Conservation (phyloP, 2,888 invertebrate genomes). For the Colletes collaris region DNA sequence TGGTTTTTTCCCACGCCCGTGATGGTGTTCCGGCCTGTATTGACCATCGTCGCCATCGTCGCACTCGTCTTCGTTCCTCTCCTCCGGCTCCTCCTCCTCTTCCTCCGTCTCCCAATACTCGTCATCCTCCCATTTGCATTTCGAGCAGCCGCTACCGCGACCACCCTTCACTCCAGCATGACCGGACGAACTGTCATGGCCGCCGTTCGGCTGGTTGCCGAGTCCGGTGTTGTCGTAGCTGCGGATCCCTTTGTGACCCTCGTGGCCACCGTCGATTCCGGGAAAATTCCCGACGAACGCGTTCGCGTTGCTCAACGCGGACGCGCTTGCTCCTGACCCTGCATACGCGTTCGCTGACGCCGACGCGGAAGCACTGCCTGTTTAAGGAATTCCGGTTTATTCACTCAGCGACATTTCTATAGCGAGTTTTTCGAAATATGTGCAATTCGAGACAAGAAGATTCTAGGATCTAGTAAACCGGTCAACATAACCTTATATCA, state of each 20-base stretch:
- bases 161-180: constrained; percentile 10
- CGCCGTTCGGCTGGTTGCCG: constrained; percentile 9
- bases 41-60: constrained; percentile 58
- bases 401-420: too few relatives aligned
- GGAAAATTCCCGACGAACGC: constrained; percentile 15
- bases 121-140: constrained; percentile 62
- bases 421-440: too few relatives aligned
- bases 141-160: constrained; percentile 32
- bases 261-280: not conserved
- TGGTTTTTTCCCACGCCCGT: constrained; percentile 9
- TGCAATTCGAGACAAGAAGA: too few relatives aligned
- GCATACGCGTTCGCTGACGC: constrained; percentile 5
- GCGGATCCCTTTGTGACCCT: constrained; percentile 57
- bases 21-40: constrained; percentile 38
- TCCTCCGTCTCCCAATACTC: constrained; percentile 60
- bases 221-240: constrained; percentile 50
- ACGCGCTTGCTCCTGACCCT: not conserved
- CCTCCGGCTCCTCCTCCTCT: constrained; percentile 41
- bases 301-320: not conserved
- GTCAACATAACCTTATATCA: too few relatives aligned
- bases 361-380: constrained; percentile 43
- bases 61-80: constrained; percentile 46
- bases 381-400: not conserved
- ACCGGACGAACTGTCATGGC: not conserved
- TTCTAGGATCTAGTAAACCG: too few relatives aligned